phyloP scores from a whole-genome alignment of 2,888 invertebrate species.

The Ischnus inquisitorius region DNA sequence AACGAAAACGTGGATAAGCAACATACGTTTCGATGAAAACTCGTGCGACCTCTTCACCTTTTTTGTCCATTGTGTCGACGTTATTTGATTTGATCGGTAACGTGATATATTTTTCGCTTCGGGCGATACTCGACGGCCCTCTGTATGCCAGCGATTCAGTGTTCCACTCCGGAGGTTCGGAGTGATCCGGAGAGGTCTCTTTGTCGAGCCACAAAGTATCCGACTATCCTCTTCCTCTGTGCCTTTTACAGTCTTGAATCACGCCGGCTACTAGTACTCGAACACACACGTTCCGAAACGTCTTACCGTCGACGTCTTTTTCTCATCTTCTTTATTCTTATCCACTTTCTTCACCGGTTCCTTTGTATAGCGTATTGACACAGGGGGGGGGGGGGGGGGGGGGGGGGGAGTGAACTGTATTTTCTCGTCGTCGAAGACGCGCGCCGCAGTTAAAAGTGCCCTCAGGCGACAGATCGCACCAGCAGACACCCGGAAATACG shows the following conservation, averaged over 20 bases:
- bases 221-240: conserved; percentile 25
- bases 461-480: neutral
- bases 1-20: conserved; percentile 52
- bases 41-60: neutral
- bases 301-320: conserved; percentile 21
- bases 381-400: neutral
- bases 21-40: neutral
- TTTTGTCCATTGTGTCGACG: conserved; percentile 51
- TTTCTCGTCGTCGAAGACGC: conserved; percentile 8
- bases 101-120: conserved; percentile 73
- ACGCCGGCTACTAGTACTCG: neutral
- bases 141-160: conserved; percentile 22
- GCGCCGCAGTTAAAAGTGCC: conserved; percentile 3
- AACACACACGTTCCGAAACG: conserved; percentile 9
- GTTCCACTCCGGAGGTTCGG: conserved; percentile 26
- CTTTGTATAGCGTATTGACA: conserved; percentile 3
- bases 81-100: conserved; percentile 76
- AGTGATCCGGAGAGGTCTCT: conserved; percentile 9
- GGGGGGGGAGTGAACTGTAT: neutral
- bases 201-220: conserved; percentile 36
- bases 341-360: neutral
- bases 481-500: conserved; percentile 11
- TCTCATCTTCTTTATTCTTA: conserved; percentile 25
- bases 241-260: conserved; percentile 2
- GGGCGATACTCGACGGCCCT: conserved; percentile 34